phyloP scores from a whole-genome alignment of 2,113 vertebrate species.

The Lycocorax pyrrhopterus region DNA sequence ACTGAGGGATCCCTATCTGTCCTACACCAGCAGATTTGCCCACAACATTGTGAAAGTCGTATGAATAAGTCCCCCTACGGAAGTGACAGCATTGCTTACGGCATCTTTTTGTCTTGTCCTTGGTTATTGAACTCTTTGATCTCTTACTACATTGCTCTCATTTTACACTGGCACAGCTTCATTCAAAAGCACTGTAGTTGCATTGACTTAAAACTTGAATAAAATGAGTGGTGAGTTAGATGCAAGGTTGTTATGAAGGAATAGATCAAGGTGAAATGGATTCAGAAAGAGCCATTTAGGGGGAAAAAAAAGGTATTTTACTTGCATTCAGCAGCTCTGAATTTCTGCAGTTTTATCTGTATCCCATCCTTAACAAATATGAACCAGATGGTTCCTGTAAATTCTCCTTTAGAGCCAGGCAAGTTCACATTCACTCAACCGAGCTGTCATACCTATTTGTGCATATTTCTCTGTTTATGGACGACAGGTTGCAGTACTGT shows the following conservation, averaged over 20 bases:
- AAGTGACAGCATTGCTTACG: not conserved
- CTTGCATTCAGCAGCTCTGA: not conserved
- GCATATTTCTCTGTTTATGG: slow-evolving; percentile 28
- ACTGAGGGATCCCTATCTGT: not conserved
- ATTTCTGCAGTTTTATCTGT: slow-evolving; percentile 18
- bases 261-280: slow-evolving; percentile 11
- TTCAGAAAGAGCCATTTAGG: not conserved
- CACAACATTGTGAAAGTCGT: not conserved
- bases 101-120: slow-evolving; percentile 11
- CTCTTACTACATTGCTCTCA: not conserved
- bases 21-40: not conserved
- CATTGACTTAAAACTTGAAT: slow-evolving; percentile 15
- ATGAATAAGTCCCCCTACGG: not conserved
- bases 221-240: not conserved
- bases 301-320: not conserved
- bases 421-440: slow-evolving; percentile 43
- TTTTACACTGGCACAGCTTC: slow-evolving; percentile 21
- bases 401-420: slow-evolving; percentile 37
- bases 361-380: slow-evolving; percentile 17
- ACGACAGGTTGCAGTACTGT: not conserved
- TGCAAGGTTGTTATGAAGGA: not conserved
- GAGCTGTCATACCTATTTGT: slow-evolving; percentile 27
- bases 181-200: not conserved
- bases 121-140: not conserved
- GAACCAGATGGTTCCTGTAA: slow-evolving; percentile 55